A percentile compares a stretch with the other conserved stretches of the same genome.
Evolutionary conservation across 2,113 vertebrate genomes (phyloP).

Genomic region (Brienomyrus brachyistius): DNA sequence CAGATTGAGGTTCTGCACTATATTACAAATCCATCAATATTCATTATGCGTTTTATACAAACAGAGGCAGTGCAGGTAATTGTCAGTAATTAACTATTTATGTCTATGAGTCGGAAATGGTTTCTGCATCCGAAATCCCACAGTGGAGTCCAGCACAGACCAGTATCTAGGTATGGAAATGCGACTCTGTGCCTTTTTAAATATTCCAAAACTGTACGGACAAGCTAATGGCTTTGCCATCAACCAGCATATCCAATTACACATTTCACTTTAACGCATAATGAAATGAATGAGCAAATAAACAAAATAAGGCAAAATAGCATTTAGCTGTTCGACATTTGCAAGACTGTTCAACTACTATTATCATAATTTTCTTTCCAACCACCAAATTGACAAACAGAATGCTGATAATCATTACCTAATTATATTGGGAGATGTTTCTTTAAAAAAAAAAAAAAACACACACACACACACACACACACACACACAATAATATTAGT

Average conservation of each 20-base stretch:
- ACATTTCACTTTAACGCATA: background rate
- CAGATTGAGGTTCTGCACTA: background rate
- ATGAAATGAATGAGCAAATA: slow-evolving; percentile 2
- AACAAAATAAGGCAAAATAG: background rate
- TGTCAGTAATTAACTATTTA: background rate
- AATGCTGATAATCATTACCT: background rate
- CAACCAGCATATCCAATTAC: background rate
- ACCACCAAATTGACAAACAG: background rate
- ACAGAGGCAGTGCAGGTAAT: background rate
- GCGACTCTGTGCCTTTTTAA: background rate
- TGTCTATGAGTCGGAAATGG: background rate
- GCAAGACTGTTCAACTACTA: background rate
- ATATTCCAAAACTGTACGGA: background rate
- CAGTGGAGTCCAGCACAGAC: background rate
- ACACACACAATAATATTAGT: background rate
- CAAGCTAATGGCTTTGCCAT: background rate
- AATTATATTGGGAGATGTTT: background rate
- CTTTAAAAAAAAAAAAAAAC: background rate
- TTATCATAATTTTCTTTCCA: background rate
- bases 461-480: background rate
- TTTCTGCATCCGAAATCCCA: background rate
- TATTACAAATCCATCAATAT: background rate
- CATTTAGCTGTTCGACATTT: background rate
- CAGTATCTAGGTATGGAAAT: background rate
- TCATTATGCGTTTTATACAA: background rate